Conservation (phyloP, 1,140 invertebrate species). For the Dreissena polymorpha region DNA sequence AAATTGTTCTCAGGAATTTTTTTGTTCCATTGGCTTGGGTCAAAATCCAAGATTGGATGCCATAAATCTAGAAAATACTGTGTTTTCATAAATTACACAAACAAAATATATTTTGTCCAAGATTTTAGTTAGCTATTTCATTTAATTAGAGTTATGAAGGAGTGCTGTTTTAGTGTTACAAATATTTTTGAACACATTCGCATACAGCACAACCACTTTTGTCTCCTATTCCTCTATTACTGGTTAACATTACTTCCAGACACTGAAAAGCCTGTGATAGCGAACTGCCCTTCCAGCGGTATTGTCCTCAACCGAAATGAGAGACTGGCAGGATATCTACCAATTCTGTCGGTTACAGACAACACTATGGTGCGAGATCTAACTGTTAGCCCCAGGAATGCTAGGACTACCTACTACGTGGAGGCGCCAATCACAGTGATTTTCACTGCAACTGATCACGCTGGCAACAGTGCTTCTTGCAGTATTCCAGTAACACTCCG, state of each 20-base stretch:
- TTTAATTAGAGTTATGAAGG: too few species aligned
- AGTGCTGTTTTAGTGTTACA: too few species aligned
- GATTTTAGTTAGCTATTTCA: too few species aligned
- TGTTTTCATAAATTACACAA: too few species aligned
- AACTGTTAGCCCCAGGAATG: conserved; percentile 48
- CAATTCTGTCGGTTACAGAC: conserved; percentile 43
- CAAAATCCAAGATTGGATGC: too few species aligned
- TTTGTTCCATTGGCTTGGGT: too few species aligned
- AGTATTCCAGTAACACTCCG: conserved; percentile 39
- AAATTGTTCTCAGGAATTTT: too few species aligned
- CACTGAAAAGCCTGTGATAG: conserved; percentile 22
- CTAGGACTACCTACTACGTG: conserved; percentile 32
- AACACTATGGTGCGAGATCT: conserved; percentile 54
- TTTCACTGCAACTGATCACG: conserved; percentile 59
- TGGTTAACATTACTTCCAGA: conserved; percentile 14
- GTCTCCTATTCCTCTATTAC: too few species aligned
- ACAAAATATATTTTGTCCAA: too few species aligned
- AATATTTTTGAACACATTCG: too few species aligned
- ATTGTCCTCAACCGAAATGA: conserved; percentile 12
- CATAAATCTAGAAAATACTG: too few species aligned
- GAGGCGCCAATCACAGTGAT: conserved; percentile 42
- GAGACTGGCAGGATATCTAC: conserved; percentile 26
- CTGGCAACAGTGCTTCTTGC: conserved; percentile 47
- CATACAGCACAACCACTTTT: too few species aligned
- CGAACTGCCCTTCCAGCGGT: neutral